A percentile compares a stretch with the other conserved stretches of the same genome.
Evolutionary conservation across 2,113 vertebrate genomes (phyloP).

Genomic region (Blennius ocellaris): DNA sequence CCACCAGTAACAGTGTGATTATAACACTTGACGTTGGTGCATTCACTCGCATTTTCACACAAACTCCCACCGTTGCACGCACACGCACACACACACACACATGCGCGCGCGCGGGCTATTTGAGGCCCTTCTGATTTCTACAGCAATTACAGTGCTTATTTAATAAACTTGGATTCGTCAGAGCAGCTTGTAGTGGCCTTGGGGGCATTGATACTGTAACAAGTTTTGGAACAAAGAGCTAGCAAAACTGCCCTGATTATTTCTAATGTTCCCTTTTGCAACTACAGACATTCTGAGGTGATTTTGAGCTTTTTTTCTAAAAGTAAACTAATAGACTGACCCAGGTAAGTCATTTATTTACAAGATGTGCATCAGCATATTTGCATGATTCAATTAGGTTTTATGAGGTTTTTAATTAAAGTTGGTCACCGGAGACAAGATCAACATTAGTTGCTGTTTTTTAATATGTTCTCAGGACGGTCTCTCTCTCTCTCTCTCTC

Average conservation of each 20-base stretch:
- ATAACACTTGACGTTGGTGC: constrained; percentile 25
- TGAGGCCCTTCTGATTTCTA: neutral
- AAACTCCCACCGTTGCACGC: neutral
- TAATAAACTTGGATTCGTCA: constrained; percentile 28
- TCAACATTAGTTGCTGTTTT: neutral
- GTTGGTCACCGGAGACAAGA: neutral
- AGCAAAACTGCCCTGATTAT: neutral
- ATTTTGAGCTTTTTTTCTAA: neutral
- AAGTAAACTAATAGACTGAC: neutral
- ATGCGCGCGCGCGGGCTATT: neutral
- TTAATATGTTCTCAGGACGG: neutral
- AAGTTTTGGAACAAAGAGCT: constrained; percentile 12
- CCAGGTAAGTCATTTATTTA: neutral
- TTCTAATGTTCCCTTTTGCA: neutral
- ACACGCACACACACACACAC: neutral
- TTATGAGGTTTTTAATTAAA: constrained; percentile 9
- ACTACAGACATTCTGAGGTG: neutral
- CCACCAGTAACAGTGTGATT: constrained; percentile 35
- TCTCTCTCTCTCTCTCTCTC: no score
- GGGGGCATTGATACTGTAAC: constrained; percentile 18
- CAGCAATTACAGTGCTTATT: neutral
- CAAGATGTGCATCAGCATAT: neutral
- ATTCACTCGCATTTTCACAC: constrained; percentile 5
- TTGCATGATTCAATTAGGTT: constrained; percentile 14
- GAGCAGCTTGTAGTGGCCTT: constrained; percentile 13